These are phyloP conservation scores for Mesitornis unicolor DNA, from an alignment of 2,113 vertebrate species.

Conservation along the genomic window DNA sequence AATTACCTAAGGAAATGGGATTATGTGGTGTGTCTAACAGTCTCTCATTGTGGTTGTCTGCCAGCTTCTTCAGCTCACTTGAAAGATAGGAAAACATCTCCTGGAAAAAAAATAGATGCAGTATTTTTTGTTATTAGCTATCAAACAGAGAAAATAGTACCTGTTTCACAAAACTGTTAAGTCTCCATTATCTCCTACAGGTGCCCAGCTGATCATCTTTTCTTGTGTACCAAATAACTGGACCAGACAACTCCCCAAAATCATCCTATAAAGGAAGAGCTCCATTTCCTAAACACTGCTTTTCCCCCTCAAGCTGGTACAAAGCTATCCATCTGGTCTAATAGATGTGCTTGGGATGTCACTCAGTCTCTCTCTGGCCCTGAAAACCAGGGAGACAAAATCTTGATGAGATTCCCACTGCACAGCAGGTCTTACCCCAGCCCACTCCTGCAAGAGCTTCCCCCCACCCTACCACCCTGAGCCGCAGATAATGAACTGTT, in stretches of 20 bases:
- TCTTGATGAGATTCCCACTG: background rate
- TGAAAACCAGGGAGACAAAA: background rate
- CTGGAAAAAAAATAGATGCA: slow-evolving; percentile 69
- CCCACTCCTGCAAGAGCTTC: background rate
- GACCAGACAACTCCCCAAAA: background rate
- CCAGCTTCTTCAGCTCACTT: slow-evolving; percentile 85
- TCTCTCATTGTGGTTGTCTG: slow-evolving; percentile 84
- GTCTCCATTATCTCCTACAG: background rate
- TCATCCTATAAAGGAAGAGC: background rate
- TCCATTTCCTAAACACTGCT: background rate
- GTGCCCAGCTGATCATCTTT: background rate
- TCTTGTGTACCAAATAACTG: background rate
- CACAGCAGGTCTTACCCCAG: background rate
- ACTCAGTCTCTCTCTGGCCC: background rate
- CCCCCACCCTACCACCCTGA: rapidly evolving
- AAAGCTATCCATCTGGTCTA: background rate
- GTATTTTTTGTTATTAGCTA: slow-evolving; percentile 14
- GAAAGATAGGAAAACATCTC: slow-evolving; percentile 91
- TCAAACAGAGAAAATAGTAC: slow-evolving; percentile 1
- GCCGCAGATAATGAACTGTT: background rate
- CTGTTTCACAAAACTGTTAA: background rate
- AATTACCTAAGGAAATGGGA: slow-evolving; percentile 92
- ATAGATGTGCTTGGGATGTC: background rate
- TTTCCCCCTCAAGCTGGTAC: background rate
- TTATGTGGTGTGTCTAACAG: slow-evolving; percentile 91